Evolutionary conservation across 2,888 invertebrate species (phyloP), one percentile per base, ranked within the genome.

Genomic region (Chamaedrilus cognettii): DNA sequence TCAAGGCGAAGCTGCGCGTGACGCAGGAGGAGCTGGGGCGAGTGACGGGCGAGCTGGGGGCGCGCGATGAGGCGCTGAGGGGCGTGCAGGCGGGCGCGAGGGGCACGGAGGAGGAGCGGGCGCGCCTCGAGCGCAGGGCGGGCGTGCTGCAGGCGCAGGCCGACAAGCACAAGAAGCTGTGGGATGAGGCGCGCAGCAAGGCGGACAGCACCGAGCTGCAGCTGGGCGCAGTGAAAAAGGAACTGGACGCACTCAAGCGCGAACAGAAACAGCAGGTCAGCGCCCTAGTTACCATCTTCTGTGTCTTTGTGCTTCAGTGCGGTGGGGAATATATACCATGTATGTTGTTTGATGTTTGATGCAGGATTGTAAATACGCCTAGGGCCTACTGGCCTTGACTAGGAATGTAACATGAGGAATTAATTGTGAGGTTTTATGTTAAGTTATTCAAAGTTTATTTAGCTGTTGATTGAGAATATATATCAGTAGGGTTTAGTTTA

Each of bases 211-310:
- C 79, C 19, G 82, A 83, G 49, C 74, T 71, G 32, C 82, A 83
- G 67, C 72, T 82, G 3, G 55, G 75, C 11, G 72, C 76, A 3
- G 49, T 76, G 4, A 79, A 75, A 68, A 83, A 82, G 83, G 87
- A 87, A 79, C 74, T 86, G 55, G 87, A 87, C 1, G 78, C 81
- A 55, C 67, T 86, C 60, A 86, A 85, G 70, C 80, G 85, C 65
- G 83, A 85, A 55, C 78, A 87, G 64, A 87, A 87, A 77, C 84
- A 81, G 66, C 80, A 81, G 42, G 78, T 75, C 32, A n/a, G n/a
- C n/a, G n/a, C n/a, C n/a, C n/a, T n/a, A n/a, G n/a, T n/a, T n/a
- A n/a, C n/a, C n/a, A n/a, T n/a, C n/a, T n/a, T n/a, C n/a, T n/a
- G n/a, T n/a, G n/a, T n/a, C n/a, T n/a, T n/a, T n/a, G n/a, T n/a